These are phyloP conservation scores for Promerops cafer DNA, from an alignment of 2,113 vertebrate species.

Conservation along the genomic window DNA sequence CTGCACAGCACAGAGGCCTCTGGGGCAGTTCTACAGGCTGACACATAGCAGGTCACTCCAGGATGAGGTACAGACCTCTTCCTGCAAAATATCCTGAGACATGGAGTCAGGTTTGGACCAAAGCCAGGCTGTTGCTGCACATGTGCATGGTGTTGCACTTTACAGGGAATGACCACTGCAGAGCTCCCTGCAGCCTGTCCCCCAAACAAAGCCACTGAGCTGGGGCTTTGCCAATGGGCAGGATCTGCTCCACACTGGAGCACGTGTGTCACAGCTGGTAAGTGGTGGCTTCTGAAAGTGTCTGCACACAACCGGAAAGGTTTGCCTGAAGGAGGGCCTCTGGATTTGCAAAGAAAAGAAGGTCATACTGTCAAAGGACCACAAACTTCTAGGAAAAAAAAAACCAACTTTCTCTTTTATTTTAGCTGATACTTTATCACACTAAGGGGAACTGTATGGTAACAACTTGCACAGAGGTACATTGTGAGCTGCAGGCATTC, in stretches of 20 bases:
- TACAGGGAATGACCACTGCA: background rate
- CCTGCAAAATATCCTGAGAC: background rate
- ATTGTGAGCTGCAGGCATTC: background rate
- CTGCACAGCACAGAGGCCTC: background rate
- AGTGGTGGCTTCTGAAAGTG: background rate
- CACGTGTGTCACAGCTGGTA: background rate
- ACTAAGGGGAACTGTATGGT: background rate
- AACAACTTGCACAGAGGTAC: background rate
- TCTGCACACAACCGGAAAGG: background rate
- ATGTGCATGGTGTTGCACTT: rapidly evolving
- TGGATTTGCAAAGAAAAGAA: background rate
- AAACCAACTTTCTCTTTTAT: background rate
- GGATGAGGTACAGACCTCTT: background rate
- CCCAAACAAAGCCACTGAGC: rapidly evolving
- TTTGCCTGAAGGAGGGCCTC: background rate
- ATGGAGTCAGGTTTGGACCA: background rate
- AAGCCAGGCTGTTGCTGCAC: background rate
- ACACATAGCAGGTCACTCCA: background rate
- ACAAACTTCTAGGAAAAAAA: background rate
- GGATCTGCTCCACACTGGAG: background rate
- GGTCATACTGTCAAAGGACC: background rate
- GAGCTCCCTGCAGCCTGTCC: background rate
- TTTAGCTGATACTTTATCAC: background rate
- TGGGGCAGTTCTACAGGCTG: background rate
- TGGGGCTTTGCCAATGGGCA: background rate